Evolutionary conservation across 2,888 invertebrate species (phyloP).

Genomic region (Parnassius apollo): DNA sequence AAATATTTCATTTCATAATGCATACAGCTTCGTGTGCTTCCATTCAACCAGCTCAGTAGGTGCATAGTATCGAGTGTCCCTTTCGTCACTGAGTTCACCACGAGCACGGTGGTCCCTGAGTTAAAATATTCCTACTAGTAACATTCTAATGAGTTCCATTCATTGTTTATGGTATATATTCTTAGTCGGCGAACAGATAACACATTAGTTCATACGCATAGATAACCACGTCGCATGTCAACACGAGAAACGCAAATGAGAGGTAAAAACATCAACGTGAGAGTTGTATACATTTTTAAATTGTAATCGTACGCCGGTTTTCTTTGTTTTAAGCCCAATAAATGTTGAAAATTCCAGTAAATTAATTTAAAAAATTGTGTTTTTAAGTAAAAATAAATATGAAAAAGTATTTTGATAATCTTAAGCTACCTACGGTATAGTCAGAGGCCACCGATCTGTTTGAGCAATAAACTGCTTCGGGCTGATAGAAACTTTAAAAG

Average conservation of each 20-base stretch:
- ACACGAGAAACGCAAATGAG: slow-evolving; percentile 52
- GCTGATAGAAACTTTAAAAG: no score
- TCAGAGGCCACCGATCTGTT: no score
- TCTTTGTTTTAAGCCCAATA: slow-evolving; percentile 1
- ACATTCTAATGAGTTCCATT: slow-evolving; percentile 25
- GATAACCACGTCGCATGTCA: slow-evolving; percentile 36
- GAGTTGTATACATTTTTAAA: slow-evolving; percentile 49
- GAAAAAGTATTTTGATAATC: no score
- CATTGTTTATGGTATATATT: slow-evolving; percentile 7
- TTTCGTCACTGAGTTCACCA: background rate
- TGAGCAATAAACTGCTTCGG: no score
- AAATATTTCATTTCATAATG: no score
- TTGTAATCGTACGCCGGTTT: slow-evolving; percentile 37
- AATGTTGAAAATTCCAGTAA: no score
- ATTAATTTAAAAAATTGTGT: no score
- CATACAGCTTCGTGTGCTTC: background rate
- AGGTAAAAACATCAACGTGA: slow-evolving; percentile 53
- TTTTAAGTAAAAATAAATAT: no score
- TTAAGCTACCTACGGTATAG: no score
- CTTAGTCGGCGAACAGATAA: no score
- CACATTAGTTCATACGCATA: background rate
- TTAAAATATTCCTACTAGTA: slow-evolving; percentile 19
- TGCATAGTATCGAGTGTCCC: slow-evolving; percentile 6
- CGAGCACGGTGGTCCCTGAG: slow-evolving; percentile 23
- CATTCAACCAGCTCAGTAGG: background rate